Base-by-base conservation (phyloP, 2,888 invertebrate genomes). In the Lasius platythorax region DNA sequence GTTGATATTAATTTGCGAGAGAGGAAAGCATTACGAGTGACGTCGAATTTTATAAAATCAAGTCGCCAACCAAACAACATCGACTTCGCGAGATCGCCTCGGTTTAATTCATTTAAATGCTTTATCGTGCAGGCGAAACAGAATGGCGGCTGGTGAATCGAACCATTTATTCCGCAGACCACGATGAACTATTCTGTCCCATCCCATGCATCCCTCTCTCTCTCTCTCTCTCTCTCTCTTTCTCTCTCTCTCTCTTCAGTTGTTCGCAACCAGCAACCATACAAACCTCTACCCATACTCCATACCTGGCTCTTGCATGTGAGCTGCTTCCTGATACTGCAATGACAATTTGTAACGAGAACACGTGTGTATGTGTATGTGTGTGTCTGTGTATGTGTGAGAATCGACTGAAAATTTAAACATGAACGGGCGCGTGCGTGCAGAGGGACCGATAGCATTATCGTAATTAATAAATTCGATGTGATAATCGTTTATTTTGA, bases 101-200 rank as follows among this genome's bases (percentile, higher is more conserved):
- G 89, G 91, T 89, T 91, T 93, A 93, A 93, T 93, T 93, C 92
- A 92, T 93, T 93, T 93, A 93, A 93, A 92, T 92, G 93, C 92
- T 93, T 93, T 89, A 93, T 92, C 91, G 93, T 91, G 90, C 92
- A 91, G 89, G 89, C 89, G 75, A 85, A 78, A 84, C 86, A 88
- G 89, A 86, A 92, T 89, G 91, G 90, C 88, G 87, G 88, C 92
- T 90, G 87, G 87, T 88, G 90, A 90, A 92, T 89, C 88, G 89
- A 87, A 89, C 91, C 91, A 93, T 93, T 93, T 92, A 93, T 93
- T 91, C 89, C 90, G 84, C 91, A 88, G 88, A 90, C 91, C 91
- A 87, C 91, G 90, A 88, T 89, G 87, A 85, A 78, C 89, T 85
- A 87, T 89, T 90, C 87, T 74, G 79, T 82, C 67, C 84, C 85